These are phyloP conservation scores for Montipora efflorescens DNA, from an alignment of 64 coral and sea anemone species.

Conservation along the genomic window DNA sequence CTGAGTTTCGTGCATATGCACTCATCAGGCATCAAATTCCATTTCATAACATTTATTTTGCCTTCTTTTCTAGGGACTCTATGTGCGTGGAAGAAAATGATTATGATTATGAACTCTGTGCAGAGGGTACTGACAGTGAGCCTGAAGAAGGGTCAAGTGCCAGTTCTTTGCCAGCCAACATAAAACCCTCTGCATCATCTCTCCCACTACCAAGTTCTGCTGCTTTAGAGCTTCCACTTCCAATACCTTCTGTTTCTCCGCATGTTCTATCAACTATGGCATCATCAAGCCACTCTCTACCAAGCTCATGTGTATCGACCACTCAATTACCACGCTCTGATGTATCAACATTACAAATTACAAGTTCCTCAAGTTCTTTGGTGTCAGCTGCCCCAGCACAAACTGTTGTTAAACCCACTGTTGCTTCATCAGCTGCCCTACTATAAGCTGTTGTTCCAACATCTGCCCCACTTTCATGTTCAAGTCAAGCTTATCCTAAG, in stretches of 20 bases:
- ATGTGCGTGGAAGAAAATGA: not conserved
- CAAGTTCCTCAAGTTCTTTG: slow-evolving; percentile 4
- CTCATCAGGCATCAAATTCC: not conserved
- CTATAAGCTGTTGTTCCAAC: not conserved
- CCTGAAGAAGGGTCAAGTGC: not conserved
- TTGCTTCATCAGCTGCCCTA: not conserved
- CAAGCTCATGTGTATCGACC: slow-evolving; percentile 9
- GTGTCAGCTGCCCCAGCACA: not conserved
- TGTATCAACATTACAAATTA: not conserved
- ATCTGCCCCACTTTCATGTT: not conserved
- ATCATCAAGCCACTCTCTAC: not conserved
- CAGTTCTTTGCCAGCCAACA: not conserved
- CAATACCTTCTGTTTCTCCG: not conserved
- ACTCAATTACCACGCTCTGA: not conserved
- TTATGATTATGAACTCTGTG: slow-evolving; percentile 9
- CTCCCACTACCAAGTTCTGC: not conserved
- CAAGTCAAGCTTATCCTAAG: slow-evolving; percentile 6
- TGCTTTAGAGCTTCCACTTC: not conserved
- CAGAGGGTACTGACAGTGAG: not conserved
- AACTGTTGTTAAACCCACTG: not conserved
- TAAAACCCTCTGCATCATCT: slow-evolving; percentile 16
- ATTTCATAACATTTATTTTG: slow-evolving; percentile 9
- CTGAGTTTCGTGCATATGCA: not conserved
- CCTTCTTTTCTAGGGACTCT: slow-evolving; percentile 1
- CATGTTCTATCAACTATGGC: not conserved